These are phyloP conservation scores for Heliconius hortense DNA, from an alignment of 2,888 invertebrate genomes.

Conservation along the genomic window DNA sequence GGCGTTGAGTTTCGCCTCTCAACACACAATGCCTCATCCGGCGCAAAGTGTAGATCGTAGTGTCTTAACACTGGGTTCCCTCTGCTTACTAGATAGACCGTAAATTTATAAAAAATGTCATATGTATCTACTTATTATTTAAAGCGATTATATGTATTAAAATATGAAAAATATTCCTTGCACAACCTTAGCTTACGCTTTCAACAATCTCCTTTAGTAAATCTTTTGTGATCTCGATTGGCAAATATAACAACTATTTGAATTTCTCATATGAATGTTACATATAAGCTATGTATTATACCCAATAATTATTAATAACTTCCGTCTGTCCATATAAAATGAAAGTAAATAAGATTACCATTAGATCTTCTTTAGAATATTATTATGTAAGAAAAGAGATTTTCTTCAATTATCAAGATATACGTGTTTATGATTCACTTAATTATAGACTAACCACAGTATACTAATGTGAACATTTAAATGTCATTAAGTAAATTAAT, in stretches of 20 bases:
- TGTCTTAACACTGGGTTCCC: too few species aligned
- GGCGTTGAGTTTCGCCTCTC: too few species aligned
- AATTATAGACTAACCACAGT: neutral
- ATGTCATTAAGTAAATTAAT: slow-evolving; percentile 4
- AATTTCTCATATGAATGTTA: neutral
- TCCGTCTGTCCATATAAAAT: slow-evolving; percentile 1
- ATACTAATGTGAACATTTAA: slow-evolving; percentile 8
- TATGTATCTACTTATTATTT: too few species aligned
- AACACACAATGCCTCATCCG: too few species aligned
- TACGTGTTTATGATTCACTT: neutral
- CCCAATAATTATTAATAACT: neutral
- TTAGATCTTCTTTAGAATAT: neutral
- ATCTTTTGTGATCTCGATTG: too few species aligned
- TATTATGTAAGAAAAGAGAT: slow-evolving; percentile 3
- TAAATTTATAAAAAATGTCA: too few species aligned
- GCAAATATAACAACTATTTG: neutral
- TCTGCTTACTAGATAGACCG: too few species aligned
- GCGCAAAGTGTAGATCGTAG: too few species aligned
- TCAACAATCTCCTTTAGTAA: too few species aligned
- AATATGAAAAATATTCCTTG: too few species aligned
- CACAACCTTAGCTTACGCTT: too few species aligned
- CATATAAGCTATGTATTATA: neutral
- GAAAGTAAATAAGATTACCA: neutral
- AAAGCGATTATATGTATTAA: too few species aligned
- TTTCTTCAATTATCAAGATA: neutral